phyloP scores from a whole-genome alignment of 2,888 invertebrate genomes.

The Dryococelus australis region DNA sequence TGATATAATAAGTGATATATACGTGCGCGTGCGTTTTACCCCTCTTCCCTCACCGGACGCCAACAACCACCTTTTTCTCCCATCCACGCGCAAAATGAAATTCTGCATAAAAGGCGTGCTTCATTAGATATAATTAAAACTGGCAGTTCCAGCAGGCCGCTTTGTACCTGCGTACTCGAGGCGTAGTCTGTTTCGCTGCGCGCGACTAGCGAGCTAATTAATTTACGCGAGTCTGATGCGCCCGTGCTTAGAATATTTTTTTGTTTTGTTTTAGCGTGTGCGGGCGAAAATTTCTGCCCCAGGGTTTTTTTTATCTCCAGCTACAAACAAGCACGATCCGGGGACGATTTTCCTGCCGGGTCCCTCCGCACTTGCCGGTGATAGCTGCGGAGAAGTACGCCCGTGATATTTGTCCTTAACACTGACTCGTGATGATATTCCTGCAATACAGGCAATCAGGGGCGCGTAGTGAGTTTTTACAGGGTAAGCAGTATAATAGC shows the following conservation, averaged over 20 bases:
- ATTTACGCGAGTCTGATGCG: neutral
- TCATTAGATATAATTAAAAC: neutral
- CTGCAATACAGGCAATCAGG: too few relatives aligned
- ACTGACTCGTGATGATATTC: too few relatives aligned
- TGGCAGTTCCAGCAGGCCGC: neutral
- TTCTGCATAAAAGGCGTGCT: constrained; percentile 8
- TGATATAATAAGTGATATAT: neutral
- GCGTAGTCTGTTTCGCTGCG: neutral
- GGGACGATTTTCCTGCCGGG: too few relatives aligned
- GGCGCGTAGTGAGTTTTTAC: too few relatives aligned
- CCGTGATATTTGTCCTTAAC: too few relatives aligned
- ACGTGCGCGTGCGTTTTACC: neutral
- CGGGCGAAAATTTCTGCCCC: too few relatives aligned
- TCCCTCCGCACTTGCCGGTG: too few relatives aligned
- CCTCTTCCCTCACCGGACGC: neutral
- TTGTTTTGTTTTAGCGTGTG: too few relatives aligned
- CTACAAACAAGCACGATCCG: too few relatives aligned
- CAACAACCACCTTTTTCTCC: neutral
- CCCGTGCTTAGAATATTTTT: neutral
- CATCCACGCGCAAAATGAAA: neutral
- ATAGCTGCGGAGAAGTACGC: too few relatives aligned
- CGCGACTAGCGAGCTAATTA: neutral
- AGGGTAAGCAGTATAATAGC: too few relatives aligned
- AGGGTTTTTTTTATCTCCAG: too few relatives aligned
- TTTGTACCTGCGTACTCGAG: neutral